Base-by-base conservation (phyloP, 2,888 invertebrate genomes). In the Trachelus tabidus region DNA sequence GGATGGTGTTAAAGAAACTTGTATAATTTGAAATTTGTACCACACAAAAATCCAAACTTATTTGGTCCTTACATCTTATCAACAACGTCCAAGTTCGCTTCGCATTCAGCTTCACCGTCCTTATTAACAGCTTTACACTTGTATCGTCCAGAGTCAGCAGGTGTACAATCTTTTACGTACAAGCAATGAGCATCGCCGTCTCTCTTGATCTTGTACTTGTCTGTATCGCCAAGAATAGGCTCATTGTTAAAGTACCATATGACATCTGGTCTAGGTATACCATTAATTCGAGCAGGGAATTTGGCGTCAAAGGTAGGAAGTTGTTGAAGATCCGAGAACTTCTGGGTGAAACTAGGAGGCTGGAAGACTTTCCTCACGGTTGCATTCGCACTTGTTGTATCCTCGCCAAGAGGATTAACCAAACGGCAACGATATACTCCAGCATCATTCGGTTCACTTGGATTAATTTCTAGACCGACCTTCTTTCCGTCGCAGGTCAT, bases 211-310 rank as follows among this genome's bases (percentile, higher is more conserved):
- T 94, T 94, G 90, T 96, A 97, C 90, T 97, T 97, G 76, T 95
- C 94, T 3, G 94, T 92, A 81, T 95, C 94, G 1, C 92, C 91
- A 73, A 92, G 88, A 31, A 98, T 93, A 0, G 95, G 95, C 78
- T 94, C 93, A 11, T 96, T 97, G 91, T 98, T 95, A 92, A 96
- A 96, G 92, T 94, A 96, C 98, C 98, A 99, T 0, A 94, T 93
- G 33, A 98, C 94, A 12, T 97, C 96, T 0, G 98, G 98, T 73
- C 94, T 93, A 0, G 98, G 98, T 4, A 97, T 94, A 12, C 97
- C 97, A 76, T 93, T 94, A 0, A 97, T 95, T 3, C 96, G 94
- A 0, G 96, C 97, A 0, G 95, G 94, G 91, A 98, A 96, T 87
- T 97, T 97, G 1, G 96, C 96, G 91, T 97, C 97, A 88, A 95